Percentiles rank a stretch among this genome's conserved stretches.
These are phyloP conservation scores for Petrocephalus microphthalmus DNA, from an alignment of 2,113 vertebrate species.

Conservation along the genomic window DNA sequence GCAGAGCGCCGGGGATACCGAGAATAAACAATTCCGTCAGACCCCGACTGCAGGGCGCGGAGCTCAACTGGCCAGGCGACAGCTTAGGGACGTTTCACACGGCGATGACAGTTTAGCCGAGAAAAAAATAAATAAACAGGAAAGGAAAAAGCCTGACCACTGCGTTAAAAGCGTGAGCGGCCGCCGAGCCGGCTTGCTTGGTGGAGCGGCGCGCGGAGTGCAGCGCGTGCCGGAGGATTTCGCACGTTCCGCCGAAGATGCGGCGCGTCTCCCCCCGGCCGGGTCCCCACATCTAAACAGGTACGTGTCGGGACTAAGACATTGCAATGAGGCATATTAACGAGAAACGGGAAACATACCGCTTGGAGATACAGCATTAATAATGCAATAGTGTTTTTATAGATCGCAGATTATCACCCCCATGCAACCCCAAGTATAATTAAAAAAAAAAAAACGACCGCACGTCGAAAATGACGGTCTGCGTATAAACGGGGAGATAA, in stretches of 20 bases:
- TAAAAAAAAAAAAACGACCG: no score
- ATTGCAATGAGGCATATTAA: background rate
- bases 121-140: background rate
- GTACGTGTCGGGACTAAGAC: slow-evolving; percentile 28
- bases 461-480: background rate
- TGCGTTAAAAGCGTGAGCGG: background rate
- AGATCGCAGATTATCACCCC: background rate
- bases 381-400: background rate
- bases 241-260: slow-evolving; percentile 25
- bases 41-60: slow-evolving; percentile 33
- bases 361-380: background rate
- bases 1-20: slow-evolving; percentile 42
- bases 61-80: slow-evolving; percentile 3
- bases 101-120: background rate
- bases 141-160: background rate
- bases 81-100: slow-evolving; percentile 4
- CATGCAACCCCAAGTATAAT: background rate
- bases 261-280: slow-evolving; percentile 27
- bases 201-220: background rate
- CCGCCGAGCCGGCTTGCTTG: background rate
- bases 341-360: background rate
- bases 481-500: background rate
- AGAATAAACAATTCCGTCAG: slow-evolving; percentile 42
- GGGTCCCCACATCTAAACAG: slow-evolving; percentile 27
- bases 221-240: slow-evolving; percentile 20